Conservation (phyloP, 2,888 invertebrate genomes). For the Nemotelus pantherinus region DNA sequence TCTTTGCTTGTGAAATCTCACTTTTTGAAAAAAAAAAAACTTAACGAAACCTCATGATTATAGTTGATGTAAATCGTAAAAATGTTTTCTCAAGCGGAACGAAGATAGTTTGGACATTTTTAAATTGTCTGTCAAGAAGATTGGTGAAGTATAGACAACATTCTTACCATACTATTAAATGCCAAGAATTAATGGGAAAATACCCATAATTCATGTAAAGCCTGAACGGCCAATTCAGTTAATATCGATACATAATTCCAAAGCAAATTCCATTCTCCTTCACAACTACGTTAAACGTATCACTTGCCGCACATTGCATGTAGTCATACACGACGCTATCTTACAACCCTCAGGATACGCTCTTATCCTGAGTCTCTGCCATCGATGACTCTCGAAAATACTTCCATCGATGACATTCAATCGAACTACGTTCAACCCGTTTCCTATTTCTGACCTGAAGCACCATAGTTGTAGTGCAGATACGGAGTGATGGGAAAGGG, state of each 20-base stretch:
- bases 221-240: background rate
- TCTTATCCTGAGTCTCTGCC: constrained; percentile 22
- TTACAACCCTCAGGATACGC: constrained; percentile 19
- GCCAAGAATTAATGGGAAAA: background rate
- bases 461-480: background rate
- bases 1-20: no score
- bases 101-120: background rate
- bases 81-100: no score
- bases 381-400: constrained; percentile 13
- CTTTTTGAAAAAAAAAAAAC: no score
- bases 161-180: background rate
- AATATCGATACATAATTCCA: constrained; percentile 17
- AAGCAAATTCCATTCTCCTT: constrained; percentile 10
- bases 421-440: constrained; percentile 25
- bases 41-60: no score
- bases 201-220: background rate
- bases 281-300: constrained; percentile 8
- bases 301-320: constrained; percentile 21
- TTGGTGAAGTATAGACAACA: background rate
- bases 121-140: background rate
- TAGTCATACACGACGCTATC: constrained; percentile 13
- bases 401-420: constrained; percentile 23
- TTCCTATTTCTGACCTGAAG: constrained; percentile 5
- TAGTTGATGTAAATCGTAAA: no score
- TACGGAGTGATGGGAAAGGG: constrained; percentile 9